Conservation (phyloP, 2,797 vertebrate species). For the Nannoperca obscura region DNA sequence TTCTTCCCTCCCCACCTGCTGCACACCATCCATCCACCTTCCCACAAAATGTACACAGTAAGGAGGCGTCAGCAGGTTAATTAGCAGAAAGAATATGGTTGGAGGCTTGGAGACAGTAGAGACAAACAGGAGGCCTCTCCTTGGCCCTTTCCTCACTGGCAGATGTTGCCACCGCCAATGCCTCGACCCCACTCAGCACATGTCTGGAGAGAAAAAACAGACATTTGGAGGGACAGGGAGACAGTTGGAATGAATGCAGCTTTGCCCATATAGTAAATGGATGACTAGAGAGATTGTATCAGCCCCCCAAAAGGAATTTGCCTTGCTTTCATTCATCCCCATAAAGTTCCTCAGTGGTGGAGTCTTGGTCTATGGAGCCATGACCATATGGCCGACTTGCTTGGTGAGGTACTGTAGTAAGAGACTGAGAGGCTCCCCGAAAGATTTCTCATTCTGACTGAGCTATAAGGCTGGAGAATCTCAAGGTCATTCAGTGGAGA, state of each 20-base stretch:
- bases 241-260: constrained; percentile 51
- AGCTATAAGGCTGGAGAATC: constrained; percentile 37
- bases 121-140: constrained; percentile 73
- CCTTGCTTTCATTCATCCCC: constrained; percentile 64
- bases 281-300: constrained; percentile 55
- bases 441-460: constrained; percentile 28
- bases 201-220: constrained; percentile 57
- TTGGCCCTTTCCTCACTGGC: constrained; percentile 67
- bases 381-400: constrained; percentile 65
- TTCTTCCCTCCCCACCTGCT: constrained; percentile 49
- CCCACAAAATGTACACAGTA: constrained; percentile 63
- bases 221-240: constrained; percentile 46
- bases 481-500: constrained; percentile 66
- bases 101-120: constrained; percentile 57
- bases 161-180: constrained; percentile 74
- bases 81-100: constrained; percentile 80
- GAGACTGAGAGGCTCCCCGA: constrained; percentile 28
- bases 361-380: constrained; percentile 39
- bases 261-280: constrained; percentile 51
- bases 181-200: constrained; percentile 71
- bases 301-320: constrained; percentile 54
- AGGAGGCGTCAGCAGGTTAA: constrained; percentile 81
- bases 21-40: constrained; percentile 35
- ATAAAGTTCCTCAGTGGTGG: constrained; percentile 61
- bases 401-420: constrained; percentile 31